Base-by-base conservation (phyloP, 2,888 invertebrate species). In the Griposia aprilina region DNA sequence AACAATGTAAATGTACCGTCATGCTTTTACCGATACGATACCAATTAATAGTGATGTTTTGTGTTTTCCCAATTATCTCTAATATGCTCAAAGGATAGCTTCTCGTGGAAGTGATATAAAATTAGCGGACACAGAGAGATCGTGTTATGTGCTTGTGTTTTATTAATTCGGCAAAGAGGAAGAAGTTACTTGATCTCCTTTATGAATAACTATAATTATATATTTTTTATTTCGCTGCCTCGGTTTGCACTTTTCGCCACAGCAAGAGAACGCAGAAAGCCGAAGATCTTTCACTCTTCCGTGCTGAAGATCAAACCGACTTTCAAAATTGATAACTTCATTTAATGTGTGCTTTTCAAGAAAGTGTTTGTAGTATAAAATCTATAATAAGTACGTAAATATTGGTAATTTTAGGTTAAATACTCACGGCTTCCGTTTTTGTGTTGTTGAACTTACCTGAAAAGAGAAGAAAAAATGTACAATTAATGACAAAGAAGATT, bases 401-500 rank as follows among this genome's bases (percentile, higher is more conserved):
- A 23, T 30, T 62, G 20, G 7, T 67, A 26, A 66, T 11, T 3
- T 48, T 48, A 68, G 10, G 23, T 52, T 68, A 48, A 36, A 63
- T 74, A 82, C 82, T 82, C n/a, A 83, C 82, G 20, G 20, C 55
- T n/a, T 1, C 7, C 17, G 7, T 26, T 41, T 55, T 36, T 23
- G 6, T 41, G 67, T 26, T 23, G 13, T n/a, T 52, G 26, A 60
- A 84, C 84, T 82, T 84, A 84, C 84, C 84, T 84, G 84, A 60
- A 84, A 84, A 52, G 10, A 73, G 11, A 70, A 75, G 5, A 63
- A 65, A 48, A 26, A 59, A 41, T 23, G 1, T 20, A 48, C 20
- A 66, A 17, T 66, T 10, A 66, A n/a, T 66, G 11, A 48, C 6
- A n/a, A 66, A 45, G 17, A 26, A 45, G n/a, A 41, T 65, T 15